Percentiles rank a stretch among this genome's conserved stretches.
Evolutionary conservation across 1,140 invertebrate species (phyloP).

Genomic region (Pachypsylla venusta): DNA sequence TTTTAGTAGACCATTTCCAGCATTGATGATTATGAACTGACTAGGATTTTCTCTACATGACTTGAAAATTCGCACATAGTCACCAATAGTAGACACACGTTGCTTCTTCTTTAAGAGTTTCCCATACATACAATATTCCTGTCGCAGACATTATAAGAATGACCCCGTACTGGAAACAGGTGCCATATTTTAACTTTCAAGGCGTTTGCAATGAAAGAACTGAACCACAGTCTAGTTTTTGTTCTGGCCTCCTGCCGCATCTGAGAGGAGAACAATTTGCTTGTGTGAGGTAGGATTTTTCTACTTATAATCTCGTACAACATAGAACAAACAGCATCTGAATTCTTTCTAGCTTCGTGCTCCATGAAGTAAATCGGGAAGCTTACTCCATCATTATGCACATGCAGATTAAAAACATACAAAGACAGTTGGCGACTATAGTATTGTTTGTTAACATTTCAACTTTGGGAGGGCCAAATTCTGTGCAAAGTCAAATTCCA

Average conservation of each 20-base stretch:
- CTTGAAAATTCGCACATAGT: not conserved
- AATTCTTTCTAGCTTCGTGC: conserved; percentile 6
- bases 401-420: conserved; percentile 15
- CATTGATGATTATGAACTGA: not conserved
- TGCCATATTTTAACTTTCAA: not conserved
- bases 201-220: not conserved
- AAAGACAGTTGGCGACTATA: conserved; percentile 9
- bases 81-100: not conserved
- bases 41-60: not conserved
- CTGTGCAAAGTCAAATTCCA: conserved; percentile 12
- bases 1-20: not conserved
- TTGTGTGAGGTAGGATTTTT: not conserved
- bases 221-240: not conserved
- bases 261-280: not conserved
- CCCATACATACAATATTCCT: conserved; percentile 16
- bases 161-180: conserved; percentile 21
- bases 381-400: conserved; percentile 10
- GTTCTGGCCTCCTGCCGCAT: not conserved
- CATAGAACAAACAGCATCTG: conserved; percentile 8
- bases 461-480: not conserved
- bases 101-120: not conserved
- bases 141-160: conserved; percentile 21
- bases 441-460: conserved; percentile 6
- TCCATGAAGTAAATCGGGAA: conserved; percentile 10
- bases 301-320: not conserved